Percentiles rank a stretch among this genome's conserved stretches.
phyloP scores from a whole-genome alignment of 1,140 invertebrate species.

The Adoxophyes honmai region DNA sequence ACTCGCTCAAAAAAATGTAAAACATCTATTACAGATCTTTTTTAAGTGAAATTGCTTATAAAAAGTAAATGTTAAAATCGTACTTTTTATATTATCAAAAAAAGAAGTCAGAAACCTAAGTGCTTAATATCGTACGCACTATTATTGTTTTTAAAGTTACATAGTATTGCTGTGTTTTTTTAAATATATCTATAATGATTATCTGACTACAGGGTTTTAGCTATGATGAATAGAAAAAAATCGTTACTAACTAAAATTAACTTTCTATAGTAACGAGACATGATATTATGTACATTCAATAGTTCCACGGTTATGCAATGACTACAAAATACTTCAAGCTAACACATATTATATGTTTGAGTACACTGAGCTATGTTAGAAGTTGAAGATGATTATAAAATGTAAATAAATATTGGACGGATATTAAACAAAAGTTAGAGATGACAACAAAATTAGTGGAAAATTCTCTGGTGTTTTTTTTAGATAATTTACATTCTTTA shows the following conservation, averaged over 20 bases:
- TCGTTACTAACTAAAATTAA: not conserved
- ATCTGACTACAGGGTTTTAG: not conserved
- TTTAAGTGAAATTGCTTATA: too few relatives aligned
- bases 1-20: too few relatives aligned
- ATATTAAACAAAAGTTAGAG: not conserved
- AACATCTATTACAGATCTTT: too few relatives aligned
- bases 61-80: too few relatives aligned
- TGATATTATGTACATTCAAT: not conserved
- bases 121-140: not conserved
- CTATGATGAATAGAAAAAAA: not conserved
- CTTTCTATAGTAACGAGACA: not conserved
- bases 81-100: too few relatives aligned
- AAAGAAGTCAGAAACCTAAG: too few relatives aligned
- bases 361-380: conserved; percentile 5
- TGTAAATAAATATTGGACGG: conserved; percentile 3
- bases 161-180: conserved; percentile 5
- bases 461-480: conserved; percentile 40
- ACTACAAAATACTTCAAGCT: conserved; percentile 14
- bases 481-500: too few relatives aligned
- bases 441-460: conserved; percentile 9
- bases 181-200: conserved; percentile 3
- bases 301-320: conserved; percentile 2
- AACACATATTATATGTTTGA: conserved; percentile 14
- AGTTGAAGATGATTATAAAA: not conserved
- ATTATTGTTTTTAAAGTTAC: conserved; percentile 14